Base-by-base conservation (phyloP, 2,113 vertebrate species). In the Brachypodius melanocephalos region DNA sequence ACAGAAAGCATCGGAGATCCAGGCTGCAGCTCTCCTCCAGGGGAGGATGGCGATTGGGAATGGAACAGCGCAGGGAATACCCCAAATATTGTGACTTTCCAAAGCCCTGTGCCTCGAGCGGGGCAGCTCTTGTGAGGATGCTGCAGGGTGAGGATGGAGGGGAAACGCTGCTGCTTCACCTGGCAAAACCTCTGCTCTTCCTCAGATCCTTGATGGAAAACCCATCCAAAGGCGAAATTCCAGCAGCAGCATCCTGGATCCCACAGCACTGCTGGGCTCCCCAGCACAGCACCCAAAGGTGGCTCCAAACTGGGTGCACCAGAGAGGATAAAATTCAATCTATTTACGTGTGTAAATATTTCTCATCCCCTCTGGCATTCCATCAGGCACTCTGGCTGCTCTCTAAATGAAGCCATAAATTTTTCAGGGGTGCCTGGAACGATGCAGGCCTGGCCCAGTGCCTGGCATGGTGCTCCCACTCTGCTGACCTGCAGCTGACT, bases 241-340 rank as follows among this genome's bases (percentile, higher is more conserved):
- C 83, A 55, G 26, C 49, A 54, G 28, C 17, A 1, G 10, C 42
- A 65, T 29, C 68, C 65, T 10, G 43, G 18, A 12, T 6, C 61
- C 76, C 6, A 0, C 0, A 3, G 25, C 1, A 0, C 40, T 4
- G 28, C 67, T 2, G 6, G 32, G 3, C 28, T n/a, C 28, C 10
- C 15, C 14, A 0, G 0, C 3, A 15, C 51, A 51, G 52, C 75
- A 46, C 62, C 55, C 62, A 17, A 25, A n/a, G 36, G 38, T 25
- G 69, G 14, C n/a, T 42, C n/a, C 36, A 18, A 6, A n/a, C 36
- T 8, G 21, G 55, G 11, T 5, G 42, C 21, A 13, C 20, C 28
- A 10, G 15, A 71, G 32, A 34, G 32, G 66, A n/a, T 17, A 49
- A 78, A 75, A 4, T 22, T 32, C 0, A 0, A 2, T 0, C 1